A percentile compares a stretch with the other conserved stretches of the same genome.
Evolutionary conservation across 2,888 invertebrate species (phyloP).

Genomic region (Eudemis profundana): DNA sequence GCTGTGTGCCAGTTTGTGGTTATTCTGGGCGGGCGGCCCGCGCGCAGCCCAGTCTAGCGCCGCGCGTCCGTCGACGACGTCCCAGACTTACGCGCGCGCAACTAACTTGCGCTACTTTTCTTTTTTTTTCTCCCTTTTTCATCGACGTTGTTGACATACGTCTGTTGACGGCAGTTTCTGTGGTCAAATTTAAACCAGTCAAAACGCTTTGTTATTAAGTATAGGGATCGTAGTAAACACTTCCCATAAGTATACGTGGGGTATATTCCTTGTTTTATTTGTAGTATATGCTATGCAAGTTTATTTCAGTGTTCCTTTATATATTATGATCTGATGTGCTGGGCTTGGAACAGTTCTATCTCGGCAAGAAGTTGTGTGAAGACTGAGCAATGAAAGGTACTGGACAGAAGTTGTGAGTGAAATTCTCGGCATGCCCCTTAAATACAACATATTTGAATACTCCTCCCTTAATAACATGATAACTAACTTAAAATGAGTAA

Average conservation of each 20-base stretch:
- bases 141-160: constrained; percentile 26
- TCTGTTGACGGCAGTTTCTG: constrained; percentile 36
- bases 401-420: constrained; percentile 45
- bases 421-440: constrained; percentile 54
- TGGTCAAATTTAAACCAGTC: constrained; percentile 9
- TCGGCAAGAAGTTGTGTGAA: constrained; percentile 59
- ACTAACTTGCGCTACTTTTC: constrained; percentile 29
- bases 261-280: not conserved
- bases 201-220: constrained; percentile 3
- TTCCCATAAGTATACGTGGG: not conserved
- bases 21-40: constrained; percentile 80
- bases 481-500: constrained; percentile 14
- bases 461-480: constrained; percentile 7
- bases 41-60: constrained; percentile 74
- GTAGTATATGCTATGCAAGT: constrained; percentile 1
- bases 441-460: constrained; percentile 6
- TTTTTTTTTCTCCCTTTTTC: constrained; percentile 25
- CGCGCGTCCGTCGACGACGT: constrained; percentile 62
- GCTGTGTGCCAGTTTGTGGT: constrained; percentile 67
- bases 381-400: constrained; percentile 73
- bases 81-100: constrained; percentile 30
- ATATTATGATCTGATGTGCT: constrained; percentile 31
- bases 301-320: constrained; percentile 6
- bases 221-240: not conserved
- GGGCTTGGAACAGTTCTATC: constrained; percentile 47